Evolutionary conservation across 2,113 vertebrate genomes (phyloP).

Genomic region (Odontesthes bonariensis): DNA sequence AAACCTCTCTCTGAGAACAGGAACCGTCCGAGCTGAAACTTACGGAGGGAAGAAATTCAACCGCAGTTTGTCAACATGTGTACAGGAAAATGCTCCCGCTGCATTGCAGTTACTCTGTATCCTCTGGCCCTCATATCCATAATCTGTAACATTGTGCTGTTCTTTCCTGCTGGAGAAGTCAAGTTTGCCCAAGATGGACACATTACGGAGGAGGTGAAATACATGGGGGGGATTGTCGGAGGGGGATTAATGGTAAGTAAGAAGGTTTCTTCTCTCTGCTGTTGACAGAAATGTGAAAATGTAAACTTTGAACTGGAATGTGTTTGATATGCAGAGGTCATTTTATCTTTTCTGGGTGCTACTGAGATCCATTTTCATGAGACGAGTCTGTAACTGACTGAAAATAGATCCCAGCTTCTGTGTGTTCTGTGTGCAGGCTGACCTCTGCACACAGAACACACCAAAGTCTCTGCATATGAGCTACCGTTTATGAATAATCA

Average conservation of each 20-base stretch:
- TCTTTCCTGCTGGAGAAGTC: slow-evolving; percentile 81
- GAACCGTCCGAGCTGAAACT: background rate
- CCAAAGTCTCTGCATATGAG: background rate
- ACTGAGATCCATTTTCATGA: background rate
- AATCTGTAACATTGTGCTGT: slow-evolving; percentile 84
- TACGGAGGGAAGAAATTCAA: background rate
- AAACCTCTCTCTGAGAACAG: background rate
- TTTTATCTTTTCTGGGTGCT: background rate
- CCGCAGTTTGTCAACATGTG: slow-evolving; percentile 76
- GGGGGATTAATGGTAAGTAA: slow-evolving; percentile 84
- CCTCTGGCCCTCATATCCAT: slow-evolving; percentile 80
- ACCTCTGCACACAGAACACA: background rate
- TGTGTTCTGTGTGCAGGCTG: background rate
- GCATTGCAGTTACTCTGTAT: slow-evolving; percentile 77
- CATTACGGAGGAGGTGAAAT: slow-evolving; percentile 84
- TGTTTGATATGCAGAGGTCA: background rate
- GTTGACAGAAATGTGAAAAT: background rate
- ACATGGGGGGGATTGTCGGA: slow-evolving; percentile 85
- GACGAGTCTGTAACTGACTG: background rate
- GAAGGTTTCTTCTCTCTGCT: background rate
- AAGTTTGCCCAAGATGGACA: slow-evolving; percentile 73
- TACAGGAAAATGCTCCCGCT: slow-evolving; percentile 82
- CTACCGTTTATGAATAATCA: background rate
- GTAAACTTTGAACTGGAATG: background rate
- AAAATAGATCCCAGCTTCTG: background rate